These are phyloP conservation scores for Tetragnatha montana DNA, from an alignment of 2,888 invertebrate genomes.

Conservation along the genomic window DNA sequence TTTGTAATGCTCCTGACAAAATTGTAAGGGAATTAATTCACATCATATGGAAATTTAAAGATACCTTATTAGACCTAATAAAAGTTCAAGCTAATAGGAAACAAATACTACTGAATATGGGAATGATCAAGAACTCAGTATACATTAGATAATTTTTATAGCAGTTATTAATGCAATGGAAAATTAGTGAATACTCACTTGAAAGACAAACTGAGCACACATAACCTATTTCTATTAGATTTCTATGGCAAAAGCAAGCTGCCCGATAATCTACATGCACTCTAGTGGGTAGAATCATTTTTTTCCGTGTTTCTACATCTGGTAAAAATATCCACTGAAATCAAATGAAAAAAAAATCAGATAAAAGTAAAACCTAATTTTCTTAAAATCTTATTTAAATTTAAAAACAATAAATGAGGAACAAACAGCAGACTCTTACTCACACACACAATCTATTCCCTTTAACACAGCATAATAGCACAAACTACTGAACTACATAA, in stretches of 20 bases:
- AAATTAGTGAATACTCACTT: slow-evolving; percentile 80
- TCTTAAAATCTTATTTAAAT: background rate
- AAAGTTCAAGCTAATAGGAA: too few relatives aligned
- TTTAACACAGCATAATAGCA: too few relatives aligned
- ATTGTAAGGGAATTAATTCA: too few relatives aligned
- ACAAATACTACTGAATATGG: too few relatives aligned
- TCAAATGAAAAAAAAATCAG: slow-evolving; percentile 26
- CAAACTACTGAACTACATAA: background rate
- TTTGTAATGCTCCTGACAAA: too few relatives aligned
- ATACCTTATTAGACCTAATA: too few relatives aligned
- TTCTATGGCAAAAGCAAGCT: slow-evolving; percentile 97
- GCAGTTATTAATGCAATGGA: background rate
- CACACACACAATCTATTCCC: background rate
- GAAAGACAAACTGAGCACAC: slow-evolving; percentile 98
- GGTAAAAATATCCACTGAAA: slow-evolving; percentile 92
- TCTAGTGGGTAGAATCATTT: slow-evolving; percentile 90
- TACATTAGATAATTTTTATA: too few relatives aligned
- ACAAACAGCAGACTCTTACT: background rate
- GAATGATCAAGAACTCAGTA: too few relatives aligned
- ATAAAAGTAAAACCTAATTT: background rate
- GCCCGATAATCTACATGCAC: slow-evolving; percentile 96
- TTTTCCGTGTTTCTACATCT: slow-evolving; percentile 81
- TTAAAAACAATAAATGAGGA: background rate
- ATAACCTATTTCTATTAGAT: slow-evolving; percentile 95
- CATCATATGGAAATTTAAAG: too few relatives aligned